Evolutionary conservation across 1,140 invertebrate genomes (phyloP).

Genomic region (Cydia pomonella): DNA sequence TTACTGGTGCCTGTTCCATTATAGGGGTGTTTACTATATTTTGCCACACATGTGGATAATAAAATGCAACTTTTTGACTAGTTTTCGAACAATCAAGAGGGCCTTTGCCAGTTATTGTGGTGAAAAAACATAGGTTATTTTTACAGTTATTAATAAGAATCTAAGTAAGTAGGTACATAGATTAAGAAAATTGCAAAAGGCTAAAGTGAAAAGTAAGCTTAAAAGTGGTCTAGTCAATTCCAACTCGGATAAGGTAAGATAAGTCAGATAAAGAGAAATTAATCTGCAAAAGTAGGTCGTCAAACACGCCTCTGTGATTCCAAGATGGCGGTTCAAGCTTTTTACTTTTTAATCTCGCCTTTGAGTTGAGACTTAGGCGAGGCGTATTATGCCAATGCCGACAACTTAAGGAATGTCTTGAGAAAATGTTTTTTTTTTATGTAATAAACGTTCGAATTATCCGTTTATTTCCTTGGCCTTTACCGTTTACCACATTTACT

Average conservation of each 20-base stretch:
- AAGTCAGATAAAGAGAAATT: not conserved
- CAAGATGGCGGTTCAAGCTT: not conserved
- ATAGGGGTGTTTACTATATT: too few relatives aligned
- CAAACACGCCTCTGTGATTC: not conserved
- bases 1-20: too few relatives aligned
- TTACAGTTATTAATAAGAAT: too few relatives aligned
- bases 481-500: too few relatives aligned
- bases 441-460: not conserved
- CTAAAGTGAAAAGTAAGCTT: not conserved
- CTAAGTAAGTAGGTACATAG: too few relatives aligned
- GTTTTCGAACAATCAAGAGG: too few relatives aligned
- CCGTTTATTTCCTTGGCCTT: too few relatives aligned
- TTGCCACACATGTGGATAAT: too few relatives aligned
- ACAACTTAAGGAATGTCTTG: not conserved
- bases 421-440: not conserved
- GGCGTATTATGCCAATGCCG: not conserved
- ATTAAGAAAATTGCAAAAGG: too few relatives aligned
- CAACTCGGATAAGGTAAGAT: conserved; percentile 2
- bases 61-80: too few relatives aligned
- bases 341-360: conserved; percentile 16
- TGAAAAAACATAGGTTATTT: too few relatives aligned
- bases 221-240: not conserved
- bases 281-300: conserved; percentile 12
- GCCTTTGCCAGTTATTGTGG: too few relatives aligned
- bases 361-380: not conserved